Percentiles rank a stretch among this genome's conserved stretches.
Evolutionary conservation across 2,888 invertebrate species (phyloP).

Genomic region (Salpingus planirostris): DNA sequence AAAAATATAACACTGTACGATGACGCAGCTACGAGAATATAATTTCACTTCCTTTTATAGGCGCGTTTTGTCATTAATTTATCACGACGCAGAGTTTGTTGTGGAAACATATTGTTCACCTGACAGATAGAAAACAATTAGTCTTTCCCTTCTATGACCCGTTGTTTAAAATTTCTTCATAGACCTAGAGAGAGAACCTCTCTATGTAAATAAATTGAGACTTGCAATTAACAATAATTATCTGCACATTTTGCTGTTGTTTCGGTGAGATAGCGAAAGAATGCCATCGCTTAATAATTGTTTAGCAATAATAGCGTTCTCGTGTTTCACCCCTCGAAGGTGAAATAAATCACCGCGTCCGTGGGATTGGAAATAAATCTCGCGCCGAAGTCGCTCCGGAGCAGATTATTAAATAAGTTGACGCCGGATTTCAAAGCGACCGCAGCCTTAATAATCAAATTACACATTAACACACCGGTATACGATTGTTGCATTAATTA

Average conservation of each 20-base stretch:
- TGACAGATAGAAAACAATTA: conserved; percentile 29
- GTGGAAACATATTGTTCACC: conserved; percentile 29
- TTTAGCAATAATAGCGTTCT: no score
- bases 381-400: conserved; percentile 22
- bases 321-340: no score
- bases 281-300: neutral
- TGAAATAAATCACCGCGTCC: conserved; percentile 31
- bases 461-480: conserved; percentile 32
- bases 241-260: no score
- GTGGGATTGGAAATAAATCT: conserved; percentile 32
- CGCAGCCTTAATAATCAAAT: conserved; percentile 34
- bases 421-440: conserved; percentile 28
- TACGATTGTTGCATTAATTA: conserved; percentile 31
- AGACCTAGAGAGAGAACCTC: no score
- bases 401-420: conserved; percentile 30
- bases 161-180: no score
- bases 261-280: no score
- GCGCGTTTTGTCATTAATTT: conserved; percentile 35
- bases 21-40: conserved; percentile 30
- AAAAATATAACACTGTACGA: conserved; percentile 31
- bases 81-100: conserved; percentile 34
- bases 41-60: conserved; percentile 36
- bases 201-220: no score
- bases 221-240: no score
- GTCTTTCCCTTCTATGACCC: neutral